These are phyloP conservation scores for Artibeus lituratus DNA, from an alignment of 2,797 vertebrate species.

Conservation along the genomic window DNA sequence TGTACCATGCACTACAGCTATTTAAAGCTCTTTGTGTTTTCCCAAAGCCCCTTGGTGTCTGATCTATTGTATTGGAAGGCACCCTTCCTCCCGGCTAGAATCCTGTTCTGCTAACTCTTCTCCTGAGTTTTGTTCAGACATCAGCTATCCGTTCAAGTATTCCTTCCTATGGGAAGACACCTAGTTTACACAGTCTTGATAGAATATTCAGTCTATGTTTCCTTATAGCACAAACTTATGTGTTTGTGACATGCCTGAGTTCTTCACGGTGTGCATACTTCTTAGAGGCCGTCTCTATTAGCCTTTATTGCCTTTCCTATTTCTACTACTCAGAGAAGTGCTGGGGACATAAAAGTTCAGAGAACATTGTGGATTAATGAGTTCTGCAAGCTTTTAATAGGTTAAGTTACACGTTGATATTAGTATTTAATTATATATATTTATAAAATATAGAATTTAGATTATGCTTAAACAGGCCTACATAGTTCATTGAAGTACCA, in stretches of 20 bases:
- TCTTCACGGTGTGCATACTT: background rate
- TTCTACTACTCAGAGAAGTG: background rate
- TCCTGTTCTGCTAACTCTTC: background rate
- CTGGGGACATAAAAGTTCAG: background rate
- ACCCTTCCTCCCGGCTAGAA: background rate
- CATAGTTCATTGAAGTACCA: background rate
- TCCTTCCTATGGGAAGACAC: background rate
- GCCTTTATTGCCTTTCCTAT: background rate
- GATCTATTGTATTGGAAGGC: background rate
- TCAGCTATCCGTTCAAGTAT: background rate
- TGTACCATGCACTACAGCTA: fast-evolving
- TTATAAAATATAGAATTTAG: background rate
- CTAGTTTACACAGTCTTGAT: background rate
- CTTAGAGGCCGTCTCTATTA: background rate
- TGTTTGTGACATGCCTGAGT: background rate
- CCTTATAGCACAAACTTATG: background rate
- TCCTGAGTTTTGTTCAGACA: background rate
- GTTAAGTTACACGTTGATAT: background rate
- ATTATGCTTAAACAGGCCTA: background rate
- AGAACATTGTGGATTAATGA: background rate
- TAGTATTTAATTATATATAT: background rate
- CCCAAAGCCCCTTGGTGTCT: background rate
- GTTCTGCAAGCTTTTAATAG: background rate
- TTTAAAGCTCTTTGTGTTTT: background rate
- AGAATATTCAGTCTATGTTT: background rate